Percentiles rank a stretch among this genome's conserved stretches.
phyloP scores from a whole-genome alignment of 1,140 invertebrate genomes.

The Fopius arisanus region DNA sequence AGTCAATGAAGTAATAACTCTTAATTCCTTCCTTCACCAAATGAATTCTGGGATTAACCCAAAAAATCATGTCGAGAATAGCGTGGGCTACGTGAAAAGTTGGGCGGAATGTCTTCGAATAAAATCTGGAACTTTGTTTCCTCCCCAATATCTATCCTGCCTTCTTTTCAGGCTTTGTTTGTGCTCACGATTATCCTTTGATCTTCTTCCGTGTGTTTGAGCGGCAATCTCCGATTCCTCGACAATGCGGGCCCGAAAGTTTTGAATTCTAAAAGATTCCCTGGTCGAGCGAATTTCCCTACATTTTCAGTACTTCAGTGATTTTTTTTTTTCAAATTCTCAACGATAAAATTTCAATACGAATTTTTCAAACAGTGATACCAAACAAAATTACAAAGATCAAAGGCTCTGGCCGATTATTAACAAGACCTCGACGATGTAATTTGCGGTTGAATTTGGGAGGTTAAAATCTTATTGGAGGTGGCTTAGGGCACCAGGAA shows the following conservation, averaged over 20 bases:
- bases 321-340: no score
- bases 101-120: no score
- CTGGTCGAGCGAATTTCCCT: no score
- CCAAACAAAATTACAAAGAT: not conserved
- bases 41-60: no score
- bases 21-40: no score
- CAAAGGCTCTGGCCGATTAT: not conserved
- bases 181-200: not conserved
- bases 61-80: no score
- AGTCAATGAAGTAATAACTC: no score
- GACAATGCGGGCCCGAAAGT: not conserved
- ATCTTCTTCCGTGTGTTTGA: not conserved
- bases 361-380: no score
- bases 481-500: not conserved
- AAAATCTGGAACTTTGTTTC: not conserved
- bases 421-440: not conserved
- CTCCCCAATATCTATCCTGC: not conserved
- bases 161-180: not conserved
- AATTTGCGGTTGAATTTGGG: slow-evolving; percentile 21
- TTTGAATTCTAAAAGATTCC: not conserved
- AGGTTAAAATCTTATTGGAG: slow-evolving; percentile 20
- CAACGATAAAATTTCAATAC: no score
- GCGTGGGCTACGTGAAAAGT: no score
- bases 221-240: not conserved
- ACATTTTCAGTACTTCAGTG: no score